phyloP scores from a whole-genome alignment of 1,140 invertebrate genomes.

The Dufourea novaeangliae region DNA sequence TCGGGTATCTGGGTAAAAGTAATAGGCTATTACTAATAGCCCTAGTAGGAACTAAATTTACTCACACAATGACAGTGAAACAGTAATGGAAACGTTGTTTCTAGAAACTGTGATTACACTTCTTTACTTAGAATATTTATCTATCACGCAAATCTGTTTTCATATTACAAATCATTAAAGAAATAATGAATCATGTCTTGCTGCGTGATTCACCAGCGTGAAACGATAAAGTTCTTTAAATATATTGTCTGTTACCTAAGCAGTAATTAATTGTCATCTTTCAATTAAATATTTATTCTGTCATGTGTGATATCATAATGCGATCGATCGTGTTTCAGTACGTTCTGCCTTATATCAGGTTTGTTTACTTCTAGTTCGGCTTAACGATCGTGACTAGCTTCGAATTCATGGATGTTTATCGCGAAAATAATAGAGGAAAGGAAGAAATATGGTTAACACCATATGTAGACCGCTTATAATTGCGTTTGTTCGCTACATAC shows the following conservation, averaged over 20 bases:
- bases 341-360: too few species aligned
- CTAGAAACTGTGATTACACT: background rate
- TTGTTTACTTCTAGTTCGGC: background rate
- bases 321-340: background rate
- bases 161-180: background rate
- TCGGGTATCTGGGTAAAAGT: too few species aligned
- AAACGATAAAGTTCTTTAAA: background rate
- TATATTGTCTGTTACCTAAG: background rate
- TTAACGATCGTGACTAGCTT: background rate
- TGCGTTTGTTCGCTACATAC: conserved; percentile 11
- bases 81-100: background rate
- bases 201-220: too few species aligned
- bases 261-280: conserved; percentile 3
- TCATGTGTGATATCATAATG: background rate
- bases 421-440: background rate
- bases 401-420: conserved; percentile 14
- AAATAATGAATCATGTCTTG: conserved; percentile 9
- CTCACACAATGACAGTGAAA: too few species aligned
- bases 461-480: conserved; percentile 42
- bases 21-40: too few species aligned
- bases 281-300: conserved; percentile 25
- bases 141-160: background rate
- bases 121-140: conserved; percentile 7
- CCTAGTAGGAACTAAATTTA: background rate
- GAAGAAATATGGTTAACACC: background rate